Evolutionary conservation across 2,888 invertebrate genomes (phyloP).

Genomic region (Heliconius charithonia): DNA sequence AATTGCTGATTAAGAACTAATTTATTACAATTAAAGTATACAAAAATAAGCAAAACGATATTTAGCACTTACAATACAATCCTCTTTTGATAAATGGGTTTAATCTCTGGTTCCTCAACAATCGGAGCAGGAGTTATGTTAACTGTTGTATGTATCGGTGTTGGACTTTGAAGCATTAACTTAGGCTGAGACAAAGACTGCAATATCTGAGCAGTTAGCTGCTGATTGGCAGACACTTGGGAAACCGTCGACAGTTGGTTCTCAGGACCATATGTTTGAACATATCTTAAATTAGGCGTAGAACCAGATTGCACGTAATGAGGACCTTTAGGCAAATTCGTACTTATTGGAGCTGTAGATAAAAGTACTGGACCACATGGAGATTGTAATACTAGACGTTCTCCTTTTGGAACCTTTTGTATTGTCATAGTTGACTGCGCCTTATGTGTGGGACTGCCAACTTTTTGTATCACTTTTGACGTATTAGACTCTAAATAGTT

Average conservation of each 20-base stretch:
- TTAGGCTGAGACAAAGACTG: slow-evolving; percentile 82
- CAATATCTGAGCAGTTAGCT: slow-evolving; percentile 85
- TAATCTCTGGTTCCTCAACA: slow-evolving; percentile 65
- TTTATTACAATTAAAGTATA: background rate
- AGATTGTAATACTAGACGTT: slow-evolving; percentile 74
- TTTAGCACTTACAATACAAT: slow-evolving; percentile 74
- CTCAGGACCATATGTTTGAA: slow-evolving; percentile 73
- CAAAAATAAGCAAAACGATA: background rate
- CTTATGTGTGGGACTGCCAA: slow-evolving; percentile 75
- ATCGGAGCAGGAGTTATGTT: slow-evolving; percentile 55
- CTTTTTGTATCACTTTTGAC: slow-evolving; percentile 78
- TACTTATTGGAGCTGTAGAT: slow-evolving; percentile 72
- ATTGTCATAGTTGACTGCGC: slow-evolving; percentile 61
- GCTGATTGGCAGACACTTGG: slow-evolving; percentile 85
- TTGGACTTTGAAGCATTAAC: slow-evolving; percentile 65
- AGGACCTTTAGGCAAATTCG: slow-evolving; percentile 73
- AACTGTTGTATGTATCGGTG: slow-evolving; percentile 53
- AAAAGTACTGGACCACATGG: slow-evolving; percentile 77
- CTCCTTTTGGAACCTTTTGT: slow-evolving; percentile 72
- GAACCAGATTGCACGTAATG: slow-evolving; percentile 80
- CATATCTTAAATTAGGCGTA: slow-evolving; percentile 75
- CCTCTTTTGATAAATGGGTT: slow-evolving; percentile 70
- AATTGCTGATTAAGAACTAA: background rate
- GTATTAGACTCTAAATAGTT: slow-evolving; percentile 69
- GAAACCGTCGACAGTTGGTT: slow-evolving; percentile 71